Evolutionary conservation across 1,140 invertebrate genomes (phyloP).

Genomic region (Zaprionus davidi): DNA sequence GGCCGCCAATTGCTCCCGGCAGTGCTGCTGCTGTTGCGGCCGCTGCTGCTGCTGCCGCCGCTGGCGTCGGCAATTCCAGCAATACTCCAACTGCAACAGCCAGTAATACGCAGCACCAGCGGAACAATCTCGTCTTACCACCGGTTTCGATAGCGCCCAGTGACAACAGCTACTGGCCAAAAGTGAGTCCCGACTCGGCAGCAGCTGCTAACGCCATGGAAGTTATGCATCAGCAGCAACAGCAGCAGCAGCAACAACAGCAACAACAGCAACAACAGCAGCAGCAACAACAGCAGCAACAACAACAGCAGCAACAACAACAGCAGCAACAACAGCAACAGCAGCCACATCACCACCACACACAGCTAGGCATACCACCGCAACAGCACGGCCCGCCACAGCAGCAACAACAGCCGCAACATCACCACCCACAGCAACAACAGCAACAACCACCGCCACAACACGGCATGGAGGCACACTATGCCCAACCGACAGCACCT

Average conservation of each 20-base stretch:
- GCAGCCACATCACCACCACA: conserved; percentile 66
- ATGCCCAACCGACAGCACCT: conserved; percentile 63
- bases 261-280: conserved; percentile 73
- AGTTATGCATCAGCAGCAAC: conserved; percentile 88
- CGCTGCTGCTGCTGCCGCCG: conserved; percentile 84
- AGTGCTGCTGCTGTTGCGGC: conserved; percentile 53
- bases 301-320: conserved; percentile 57
- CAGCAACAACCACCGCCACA: conserved; percentile 84
- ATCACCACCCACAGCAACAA: conserved; percentile 86
- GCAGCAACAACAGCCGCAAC: conserved; percentile 80
- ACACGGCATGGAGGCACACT: conserved; percentile 73
- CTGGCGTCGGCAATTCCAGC: conserved; percentile 42
- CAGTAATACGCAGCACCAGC: conserved; percentile 71
- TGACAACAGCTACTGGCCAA: conserved; percentile 92
- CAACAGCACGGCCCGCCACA: conserved; percentile 71
- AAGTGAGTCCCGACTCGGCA: conserved; percentile 90
- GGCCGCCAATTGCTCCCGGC: conserved; percentile 88
- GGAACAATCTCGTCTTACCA: conserved; percentile 68
- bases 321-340: conserved; percentile 62
- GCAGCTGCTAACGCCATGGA: conserved; percentile 89
- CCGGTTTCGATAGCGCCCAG: conserved; percentile 83
- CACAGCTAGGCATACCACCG: conserved; percentile 63
- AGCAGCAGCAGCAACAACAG: conserved; percentile 85
- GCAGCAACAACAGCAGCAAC: conserved; percentile 64
- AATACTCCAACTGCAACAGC: conserved; percentile 29